Evolutionary conservation across 2,113 vertebrate genomes (phyloP).

Genomic region (Podarcis raffonei): DNA sequence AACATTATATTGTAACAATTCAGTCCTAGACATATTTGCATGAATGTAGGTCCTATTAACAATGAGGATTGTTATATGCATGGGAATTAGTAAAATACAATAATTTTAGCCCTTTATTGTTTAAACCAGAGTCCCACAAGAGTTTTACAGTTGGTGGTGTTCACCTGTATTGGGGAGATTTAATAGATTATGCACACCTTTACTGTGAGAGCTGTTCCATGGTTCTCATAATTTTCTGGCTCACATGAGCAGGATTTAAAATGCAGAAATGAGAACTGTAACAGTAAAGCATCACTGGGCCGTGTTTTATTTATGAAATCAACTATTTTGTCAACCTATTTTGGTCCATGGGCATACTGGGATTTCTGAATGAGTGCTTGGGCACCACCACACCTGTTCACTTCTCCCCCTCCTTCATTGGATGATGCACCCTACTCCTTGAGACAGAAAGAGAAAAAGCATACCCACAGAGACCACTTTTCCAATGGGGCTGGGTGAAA

Average conservation of each 20-base stretch:
- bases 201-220: neutral
- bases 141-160: neutral
- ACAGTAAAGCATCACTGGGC: neutral
- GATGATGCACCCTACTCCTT: too few species aligned
- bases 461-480: too few species aligned
- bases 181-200: neutral
- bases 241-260: slow-evolving; percentile 9
- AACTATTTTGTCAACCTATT: neutral
- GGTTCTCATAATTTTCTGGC: neutral
- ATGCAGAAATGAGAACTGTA: neutral
- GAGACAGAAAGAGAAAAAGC: too few species aligned
- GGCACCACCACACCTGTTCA: too few species aligned
- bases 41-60: neutral
- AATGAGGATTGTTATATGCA: neutral
- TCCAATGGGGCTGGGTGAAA: too few species aligned
- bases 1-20: neutral
- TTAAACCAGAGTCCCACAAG: neutral
- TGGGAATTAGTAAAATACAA: neutral
- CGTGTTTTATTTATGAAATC: neutral
- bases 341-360: too few species aligned
- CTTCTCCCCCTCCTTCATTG: too few species aligned
- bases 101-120: neutral
- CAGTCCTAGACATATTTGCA: neutral
- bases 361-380: too few species aligned
- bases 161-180: neutral